Percentiles rank a stretch among this genome's conserved stretches.
Evolutionary conservation across 2,888 invertebrate species (phyloP).

Genomic region (Caenorhabditis macrosperma): DNA sequence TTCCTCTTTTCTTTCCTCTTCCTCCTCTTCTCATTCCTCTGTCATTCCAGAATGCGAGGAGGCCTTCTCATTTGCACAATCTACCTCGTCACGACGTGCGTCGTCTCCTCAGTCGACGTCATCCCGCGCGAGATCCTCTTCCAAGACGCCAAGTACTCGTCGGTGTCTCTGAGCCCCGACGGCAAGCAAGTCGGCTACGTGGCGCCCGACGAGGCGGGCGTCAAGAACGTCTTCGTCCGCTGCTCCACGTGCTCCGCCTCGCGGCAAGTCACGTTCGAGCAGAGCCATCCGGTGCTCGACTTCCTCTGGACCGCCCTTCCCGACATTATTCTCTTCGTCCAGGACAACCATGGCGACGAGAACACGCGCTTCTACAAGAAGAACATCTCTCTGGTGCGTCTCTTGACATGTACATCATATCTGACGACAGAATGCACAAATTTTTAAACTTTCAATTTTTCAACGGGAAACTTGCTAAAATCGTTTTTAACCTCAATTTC

Average conservation of each 20-base stretch:
- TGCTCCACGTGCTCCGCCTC: constrained; percentile 76
- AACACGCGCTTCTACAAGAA: constrained; percentile 78
- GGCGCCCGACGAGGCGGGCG: constrained; percentile 77
- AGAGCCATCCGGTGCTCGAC: constrained; percentile 75
- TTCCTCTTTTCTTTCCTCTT: not conserved
- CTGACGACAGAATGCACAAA: too few species aligned
- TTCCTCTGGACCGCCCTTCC: constrained; percentile 78
- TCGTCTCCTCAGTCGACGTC: constrained; percentile 22
- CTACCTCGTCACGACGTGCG: constrained; percentile 15
- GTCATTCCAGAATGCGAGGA: constrained; percentile 21
- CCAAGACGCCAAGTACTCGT: constrained; percentile 78
- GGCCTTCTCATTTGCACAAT: constrained; percentile 12
- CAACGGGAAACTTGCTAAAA: too few species aligned
- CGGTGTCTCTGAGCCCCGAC: constrained; percentile 76
- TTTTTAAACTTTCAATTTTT: not conserved
- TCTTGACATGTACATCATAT: too few species aligned
- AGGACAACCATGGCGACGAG: constrained; percentile 79
- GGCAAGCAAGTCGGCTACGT: constrained; percentile 76
- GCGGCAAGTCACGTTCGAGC: constrained; percentile 77
- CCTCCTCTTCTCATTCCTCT: not conserved
- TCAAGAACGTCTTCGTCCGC: constrained; percentile 76
- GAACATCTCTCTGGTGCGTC: constrained; percentile 75
- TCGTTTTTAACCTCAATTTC: too few species aligned
- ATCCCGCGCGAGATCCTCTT: constrained; percentile 74
- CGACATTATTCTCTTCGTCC: constrained; percentile 76